These are phyloP conservation scores for Climacteris rufus DNA, from an alignment of 2,113 vertebrate species.

Conservation along the genomic window DNA sequence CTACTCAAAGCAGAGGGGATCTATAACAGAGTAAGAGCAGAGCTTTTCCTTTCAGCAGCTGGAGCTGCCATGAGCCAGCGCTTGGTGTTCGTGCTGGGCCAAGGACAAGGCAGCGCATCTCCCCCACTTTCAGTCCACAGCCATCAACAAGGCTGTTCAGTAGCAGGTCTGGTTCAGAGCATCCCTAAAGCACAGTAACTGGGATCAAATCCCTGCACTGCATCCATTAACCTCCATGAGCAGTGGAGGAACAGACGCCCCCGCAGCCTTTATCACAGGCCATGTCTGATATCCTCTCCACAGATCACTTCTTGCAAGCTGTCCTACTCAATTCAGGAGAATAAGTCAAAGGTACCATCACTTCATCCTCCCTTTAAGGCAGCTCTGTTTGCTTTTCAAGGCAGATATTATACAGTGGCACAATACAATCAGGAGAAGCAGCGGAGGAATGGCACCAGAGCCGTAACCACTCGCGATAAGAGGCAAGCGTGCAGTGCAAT, in stretches of 20 bases:
- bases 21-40: not conserved
- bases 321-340: not conserved
- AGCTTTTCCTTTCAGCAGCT: not conserved
- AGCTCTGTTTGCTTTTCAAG: constrained; percentile 28
- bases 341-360: not conserved
- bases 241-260: not conserved
- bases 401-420: not conserved
- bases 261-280: not conserved
- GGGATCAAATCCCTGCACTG: not conserved
- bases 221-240: not conserved
- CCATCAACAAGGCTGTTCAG: not conserved
- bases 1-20: not conserved
- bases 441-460: not conserved
- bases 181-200: not conserved
- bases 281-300: not conserved
- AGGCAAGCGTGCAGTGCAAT: not conserved
- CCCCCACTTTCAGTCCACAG: not conserved
- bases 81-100: fast-evolving
- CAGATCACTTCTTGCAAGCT: not conserved
- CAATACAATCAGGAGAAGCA: constrained; percentile 34
- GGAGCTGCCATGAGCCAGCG: not conserved
- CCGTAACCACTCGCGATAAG: not conserved
- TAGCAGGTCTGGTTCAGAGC: not conserved
- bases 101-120: not conserved
- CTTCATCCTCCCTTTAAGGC: not conserved